phyloP scores from a whole-genome alignment of 2,113 vertebrate species.

The Microcebus lehilahytsara region DNA sequence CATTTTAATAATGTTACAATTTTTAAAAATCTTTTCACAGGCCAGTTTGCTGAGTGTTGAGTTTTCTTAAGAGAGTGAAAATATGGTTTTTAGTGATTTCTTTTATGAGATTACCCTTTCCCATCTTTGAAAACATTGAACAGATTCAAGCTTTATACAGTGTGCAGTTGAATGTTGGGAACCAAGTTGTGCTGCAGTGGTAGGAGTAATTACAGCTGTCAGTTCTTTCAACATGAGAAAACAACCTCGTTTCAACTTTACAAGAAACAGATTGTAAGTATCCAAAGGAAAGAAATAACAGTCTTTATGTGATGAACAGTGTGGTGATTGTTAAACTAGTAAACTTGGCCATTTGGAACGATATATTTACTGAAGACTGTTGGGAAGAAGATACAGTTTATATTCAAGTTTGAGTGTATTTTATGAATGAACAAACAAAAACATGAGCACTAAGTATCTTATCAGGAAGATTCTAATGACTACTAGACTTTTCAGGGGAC shows the following conservation, averaged over 20 bases:
- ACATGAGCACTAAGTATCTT: background rate
- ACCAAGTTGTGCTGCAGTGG: background rate
- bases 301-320: conserved; percentile 53
- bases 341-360: conserved; percentile 33
- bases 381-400: conserved; percentile 47
- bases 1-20: background rate
- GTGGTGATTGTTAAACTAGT: conserved; percentile 65
- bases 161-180: conserved; percentile 24
- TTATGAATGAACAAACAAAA: conserved; percentile 53
- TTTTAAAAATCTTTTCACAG: background rate
- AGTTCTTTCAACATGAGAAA: conserved; percentile 74
- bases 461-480: background rate
- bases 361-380: background rate
- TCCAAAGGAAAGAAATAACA: conserved; percentile 62
- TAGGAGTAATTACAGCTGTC: conserved; percentile 74
- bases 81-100: background rate
- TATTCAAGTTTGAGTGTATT: background rate
- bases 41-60: background rate
- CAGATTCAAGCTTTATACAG: conserved; percentile 20
- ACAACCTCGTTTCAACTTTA: conserved; percentile 70
- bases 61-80: conserved; percentile 2
- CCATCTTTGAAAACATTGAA: conserved; percentile 56
- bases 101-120: conserved; percentile 25
- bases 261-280: conserved; percentile 76
- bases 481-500: background rate